Evolutionary conservation across 2,888 invertebrate genomes (phyloP), one percentile per base, ranked within the genome.

Genomic region (Tolmerus cingulatus): DNA sequence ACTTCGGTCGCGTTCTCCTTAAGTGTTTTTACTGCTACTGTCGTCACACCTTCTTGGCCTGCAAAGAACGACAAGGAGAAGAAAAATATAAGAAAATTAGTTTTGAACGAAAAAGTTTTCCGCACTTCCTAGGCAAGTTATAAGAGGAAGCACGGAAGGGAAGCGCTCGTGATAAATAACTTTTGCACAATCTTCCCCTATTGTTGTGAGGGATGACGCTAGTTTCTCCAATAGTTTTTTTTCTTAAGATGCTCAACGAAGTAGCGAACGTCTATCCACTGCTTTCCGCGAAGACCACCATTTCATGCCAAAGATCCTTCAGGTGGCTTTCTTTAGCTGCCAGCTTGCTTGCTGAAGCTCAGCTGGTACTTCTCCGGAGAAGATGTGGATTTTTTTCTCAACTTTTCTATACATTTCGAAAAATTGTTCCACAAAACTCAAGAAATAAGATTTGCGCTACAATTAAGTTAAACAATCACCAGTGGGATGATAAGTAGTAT

Each of bases 21-120:
- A n/a, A 98, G 93, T 0, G 98, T 98, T 93, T 98, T 98, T 57
- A 98, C 98, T 16, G 98, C 98, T 0, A 98, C 98, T 0, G 96
- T 96, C 51, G 95, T 95, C 74, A 96, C 94, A 1, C 96, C 96
- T 90, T 96, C 96, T 89, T 94, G 87, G 14, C 91, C 92, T 92
- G 88, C 7, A 76, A 74, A 19, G 19, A 55, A 23, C 2, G 9
- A 8, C 8, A 66, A 27, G 9, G 19, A 9, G 27, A 66, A 23
- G 16, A 74, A 34, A 74, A 51, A 87, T 43, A 76, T 7, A n/a
- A n/a, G 30, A 76, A 74, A 74, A 74, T 74, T 40, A 74, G 40
- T 74, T 40, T 66, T n/a, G 12, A 66, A 66, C 5, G 19, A 66
- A 66, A 66, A 66, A 66, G 12, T 66, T 66, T 23, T 66, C 23